Conservation (phyloP, 2,113 vertebrate genomes). For the Mellivora capensis region DNA sequence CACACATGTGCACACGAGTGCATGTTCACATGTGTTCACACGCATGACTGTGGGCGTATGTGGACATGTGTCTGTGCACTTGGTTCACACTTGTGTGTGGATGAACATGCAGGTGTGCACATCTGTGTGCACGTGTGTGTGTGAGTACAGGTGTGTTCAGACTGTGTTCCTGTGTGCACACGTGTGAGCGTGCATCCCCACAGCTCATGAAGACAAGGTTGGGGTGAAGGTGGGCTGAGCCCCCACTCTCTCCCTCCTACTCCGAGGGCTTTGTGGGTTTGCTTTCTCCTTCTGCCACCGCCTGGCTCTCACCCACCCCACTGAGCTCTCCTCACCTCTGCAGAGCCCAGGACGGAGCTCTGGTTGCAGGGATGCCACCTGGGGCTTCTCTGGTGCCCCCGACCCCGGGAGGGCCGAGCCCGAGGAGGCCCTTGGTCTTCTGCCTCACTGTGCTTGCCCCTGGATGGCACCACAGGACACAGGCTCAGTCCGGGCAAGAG, state of each 20-base stretch:
- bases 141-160: not conserved
- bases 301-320: not conserved
- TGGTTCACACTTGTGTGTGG: not conserved
- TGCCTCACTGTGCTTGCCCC: not conserved
- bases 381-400: not conserved
- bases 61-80: not conserved
- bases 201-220: rapidly evolving
- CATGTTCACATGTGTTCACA: not conserved
- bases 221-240: not conserved
- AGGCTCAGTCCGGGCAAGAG: not conserved
- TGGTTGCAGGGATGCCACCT: not conserved
- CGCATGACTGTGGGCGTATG: not conserved
- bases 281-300: not conserved
- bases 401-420: rapidly evolving
- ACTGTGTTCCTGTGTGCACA: not conserved
- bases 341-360: not conserved
- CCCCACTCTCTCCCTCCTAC: not conserved
- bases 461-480: not conserved
- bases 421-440: not conserved
- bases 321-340: not conserved
- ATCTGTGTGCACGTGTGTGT: too few relatives aligned
- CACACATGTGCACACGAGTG: not conserved
- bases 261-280: too few relatives aligned
- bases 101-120: rapidly evolving
- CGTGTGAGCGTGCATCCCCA: not conserved